A percentile compares a stretch with the other conserved stretches of the same genome.
Evolutionary conservation across 1,140 invertebrate genomes (phyloP).

Genomic region (Acromyrmex heyeri): DNA sequence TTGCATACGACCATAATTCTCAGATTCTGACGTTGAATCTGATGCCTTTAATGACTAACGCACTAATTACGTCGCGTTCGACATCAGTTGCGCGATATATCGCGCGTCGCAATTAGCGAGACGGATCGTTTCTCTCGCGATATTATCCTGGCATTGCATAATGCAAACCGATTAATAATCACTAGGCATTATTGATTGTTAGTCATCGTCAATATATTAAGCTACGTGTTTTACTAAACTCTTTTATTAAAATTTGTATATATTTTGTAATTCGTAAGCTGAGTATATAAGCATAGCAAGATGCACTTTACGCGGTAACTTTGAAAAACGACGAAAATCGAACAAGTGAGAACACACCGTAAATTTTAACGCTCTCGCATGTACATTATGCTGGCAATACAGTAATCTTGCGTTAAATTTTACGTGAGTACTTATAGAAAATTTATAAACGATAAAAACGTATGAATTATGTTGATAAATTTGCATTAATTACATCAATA

Average conservation of each 20-base stretch:
- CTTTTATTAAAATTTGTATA: constrained; percentile 7
- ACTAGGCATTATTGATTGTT: constrained; percentile 40
- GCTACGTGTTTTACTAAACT: not conserved
- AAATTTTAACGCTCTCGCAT: constrained; percentile 22
- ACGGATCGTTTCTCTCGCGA: constrained; percentile 38
- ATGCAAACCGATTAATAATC: constrained; percentile 40
- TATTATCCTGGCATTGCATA: constrained; percentile 43
- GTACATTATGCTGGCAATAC: not conserved
- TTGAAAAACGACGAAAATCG: constrained; percentile 37
- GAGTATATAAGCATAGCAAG: not conserved
- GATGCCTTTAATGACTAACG: constrained; percentile 46
- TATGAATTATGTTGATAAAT: not conserved
- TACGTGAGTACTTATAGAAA: not conserved
- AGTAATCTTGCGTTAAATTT: constrained; percentile 13
- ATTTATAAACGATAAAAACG: not conserved
- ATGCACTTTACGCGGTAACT: constrained; percentile 4
- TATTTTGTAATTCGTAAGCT: constrained; percentile 16
- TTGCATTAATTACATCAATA: not conserved
- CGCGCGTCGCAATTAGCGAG: constrained; percentile 45
- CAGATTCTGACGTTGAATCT: constrained; percentile 41
- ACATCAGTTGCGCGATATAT: constrained; percentile 45
- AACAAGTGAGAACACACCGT: constrained; percentile 9
- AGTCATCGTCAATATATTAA: constrained; percentile 6
- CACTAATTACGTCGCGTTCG: constrained; percentile 52
- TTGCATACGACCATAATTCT: constrained; percentile 8